Evolutionary conservation across 2,888 invertebrate genomes (phyloP).

Genomic region (Girardia tigrina): DNA sequence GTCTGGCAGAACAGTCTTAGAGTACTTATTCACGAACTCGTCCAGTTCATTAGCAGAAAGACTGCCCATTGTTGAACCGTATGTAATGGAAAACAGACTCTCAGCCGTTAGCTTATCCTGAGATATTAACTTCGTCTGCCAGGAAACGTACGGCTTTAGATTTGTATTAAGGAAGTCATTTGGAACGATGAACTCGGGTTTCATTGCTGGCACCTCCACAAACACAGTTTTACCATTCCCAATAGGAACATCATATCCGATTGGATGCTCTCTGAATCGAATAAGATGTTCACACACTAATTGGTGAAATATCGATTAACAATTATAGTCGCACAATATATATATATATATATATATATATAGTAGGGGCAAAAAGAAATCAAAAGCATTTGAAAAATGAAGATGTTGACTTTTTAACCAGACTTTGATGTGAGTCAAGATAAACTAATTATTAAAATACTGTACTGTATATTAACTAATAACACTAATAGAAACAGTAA

Average conservation of each 20-base stretch:
- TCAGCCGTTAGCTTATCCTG: neutral
- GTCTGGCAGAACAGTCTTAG: neutral
- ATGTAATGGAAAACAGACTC: neutral
- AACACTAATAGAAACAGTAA: too few relatives aligned
- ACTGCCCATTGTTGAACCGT: neutral
- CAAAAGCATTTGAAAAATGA: too few relatives aligned
- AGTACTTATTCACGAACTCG: neutral
- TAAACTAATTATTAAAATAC: too few relatives aligned
- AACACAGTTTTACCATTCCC: neutral
- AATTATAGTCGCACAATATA: too few relatives aligned
- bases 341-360: too few relatives aligned
- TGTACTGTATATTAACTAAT: too few relatives aligned
- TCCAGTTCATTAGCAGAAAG: neutral
- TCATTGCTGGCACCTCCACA: constrained; percentile 32
- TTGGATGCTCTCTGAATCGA: constrained; percentile 28
- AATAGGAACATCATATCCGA: neutral
- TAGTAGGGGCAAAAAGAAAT: too few relatives aligned
- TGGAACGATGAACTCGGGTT: constrained; percentile 30
- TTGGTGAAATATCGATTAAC: too few relatives aligned
- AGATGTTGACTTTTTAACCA: too few relatives aligned
- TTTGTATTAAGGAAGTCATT: neutral
- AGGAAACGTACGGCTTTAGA: constrained; percentile 31
- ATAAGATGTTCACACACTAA: too few relatives aligned
- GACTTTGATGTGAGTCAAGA: too few relatives aligned
- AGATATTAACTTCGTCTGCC: constrained; percentile 32